Evolutionary conservation across 2,113 vertebrate genomes (phyloP).

Genomic region (Caloenas nicobarica): DNA sequence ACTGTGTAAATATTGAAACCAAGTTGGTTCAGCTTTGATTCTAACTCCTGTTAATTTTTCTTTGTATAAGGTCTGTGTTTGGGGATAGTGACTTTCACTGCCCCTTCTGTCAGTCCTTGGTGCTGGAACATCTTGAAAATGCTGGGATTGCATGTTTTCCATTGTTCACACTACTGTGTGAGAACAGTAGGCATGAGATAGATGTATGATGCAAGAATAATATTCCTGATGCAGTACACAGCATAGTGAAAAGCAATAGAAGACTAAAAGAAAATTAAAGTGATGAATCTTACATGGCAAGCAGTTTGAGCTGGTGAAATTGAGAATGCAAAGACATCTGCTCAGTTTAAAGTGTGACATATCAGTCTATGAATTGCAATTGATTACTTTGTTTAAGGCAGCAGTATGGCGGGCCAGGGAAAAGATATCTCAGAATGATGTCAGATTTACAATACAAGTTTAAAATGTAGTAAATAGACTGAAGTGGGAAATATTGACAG

Average conservation of each 20-base stretch:
- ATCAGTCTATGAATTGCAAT: not conserved
- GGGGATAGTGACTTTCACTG: not conserved
- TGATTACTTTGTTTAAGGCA: not conserved
- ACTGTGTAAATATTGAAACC: not conserved
- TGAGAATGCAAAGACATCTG: not conserved
- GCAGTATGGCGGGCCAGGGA: rapidly evolving
- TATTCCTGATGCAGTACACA: not conserved
- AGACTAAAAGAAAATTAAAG: not conserved
- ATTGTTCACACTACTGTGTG: not conserved
- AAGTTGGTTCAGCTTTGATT: not conserved
- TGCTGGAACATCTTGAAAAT: not conserved
- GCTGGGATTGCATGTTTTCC: not conserved
- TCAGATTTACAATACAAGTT: rapidly evolving
- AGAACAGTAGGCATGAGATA: not conserved
- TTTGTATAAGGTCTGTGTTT: not conserved
- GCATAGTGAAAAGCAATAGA: not conserved
- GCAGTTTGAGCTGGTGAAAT: not conserved
- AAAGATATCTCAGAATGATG: not conserved
- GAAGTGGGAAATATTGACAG: not conserved
- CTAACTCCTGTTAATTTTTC: not conserved
- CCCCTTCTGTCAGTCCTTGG: not conserved
- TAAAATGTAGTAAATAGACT: not conserved
- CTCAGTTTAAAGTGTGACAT: not conserved
- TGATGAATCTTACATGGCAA: not conserved
- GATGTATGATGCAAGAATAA: not conserved